phyloP scores from a whole-genome alignment of 1,140 invertebrate species.

The Aphelenchoides fujianensis region DNA sequence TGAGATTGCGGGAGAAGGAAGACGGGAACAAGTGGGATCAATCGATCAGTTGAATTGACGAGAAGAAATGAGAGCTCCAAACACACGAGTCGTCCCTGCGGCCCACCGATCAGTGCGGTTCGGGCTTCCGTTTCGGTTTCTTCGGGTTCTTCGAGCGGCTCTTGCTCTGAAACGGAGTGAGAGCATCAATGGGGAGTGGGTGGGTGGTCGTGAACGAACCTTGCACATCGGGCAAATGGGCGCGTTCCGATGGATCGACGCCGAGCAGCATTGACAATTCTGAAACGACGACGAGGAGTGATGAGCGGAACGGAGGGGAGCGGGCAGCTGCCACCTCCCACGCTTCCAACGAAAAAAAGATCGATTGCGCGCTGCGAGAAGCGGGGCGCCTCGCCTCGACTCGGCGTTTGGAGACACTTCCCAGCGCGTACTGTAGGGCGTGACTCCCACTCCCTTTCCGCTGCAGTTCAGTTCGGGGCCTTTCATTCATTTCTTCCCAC shows the following conservation, averaged over 20 bases:
- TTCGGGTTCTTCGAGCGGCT: conserved; percentile 94
- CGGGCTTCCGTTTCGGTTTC: conserved; percentile 89
- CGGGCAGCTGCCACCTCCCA: too few species aligned
- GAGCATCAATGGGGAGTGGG: not conserved
- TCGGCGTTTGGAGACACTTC: not conserved
- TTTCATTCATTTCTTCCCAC: too few species aligned
- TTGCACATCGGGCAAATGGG: conserved; percentile 98
- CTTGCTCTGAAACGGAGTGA: conserved; percentile 71
- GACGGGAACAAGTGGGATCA: not conserved
- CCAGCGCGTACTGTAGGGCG: too few species aligned
- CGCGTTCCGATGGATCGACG: conserved; percentile 97
- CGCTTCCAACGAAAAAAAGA: not conserved
- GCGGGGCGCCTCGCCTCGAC: not conserved
- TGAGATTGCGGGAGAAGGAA: not conserved
- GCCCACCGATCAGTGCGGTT: conserved; percentile 31
- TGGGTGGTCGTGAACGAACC: conserved; percentile 30
- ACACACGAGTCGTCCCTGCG: not conserved
- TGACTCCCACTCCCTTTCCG: too few species aligned
- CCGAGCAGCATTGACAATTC: conserved; percentile 77
- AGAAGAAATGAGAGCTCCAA: not conserved
- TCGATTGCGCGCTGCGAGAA: not conserved
- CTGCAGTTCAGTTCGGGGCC: too few species aligned
- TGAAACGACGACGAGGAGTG: conserved; percentile 21
- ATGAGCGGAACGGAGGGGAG: too few species aligned
- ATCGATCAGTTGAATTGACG: not conserved